Percentiles rank a stretch among this genome's conserved stretches.
Evolutionary conservation across 2,888 invertebrate species (phyloP).

Genomic region (Polyommatus icarus): DNA sequence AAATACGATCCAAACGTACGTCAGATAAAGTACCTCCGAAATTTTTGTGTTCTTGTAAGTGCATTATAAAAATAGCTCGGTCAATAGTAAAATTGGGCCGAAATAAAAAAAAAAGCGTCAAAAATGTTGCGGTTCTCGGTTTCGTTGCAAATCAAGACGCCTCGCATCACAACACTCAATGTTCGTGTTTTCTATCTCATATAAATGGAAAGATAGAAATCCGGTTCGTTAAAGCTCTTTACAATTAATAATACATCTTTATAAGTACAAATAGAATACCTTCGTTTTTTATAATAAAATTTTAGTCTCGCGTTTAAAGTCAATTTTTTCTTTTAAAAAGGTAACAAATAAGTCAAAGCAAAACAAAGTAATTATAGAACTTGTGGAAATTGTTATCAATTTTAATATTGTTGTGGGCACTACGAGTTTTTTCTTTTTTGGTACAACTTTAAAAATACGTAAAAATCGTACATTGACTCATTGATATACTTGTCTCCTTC

Average conservation of each 20-base stretch:
- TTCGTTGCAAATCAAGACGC: slow-evolving; percentile 40
- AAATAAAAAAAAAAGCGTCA: slow-evolving; percentile 44
- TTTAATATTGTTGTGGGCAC: background rate
- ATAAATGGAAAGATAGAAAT: background rate
- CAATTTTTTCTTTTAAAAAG: background rate
- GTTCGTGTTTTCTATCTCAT: background rate
- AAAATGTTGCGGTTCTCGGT: slow-evolving; percentile 44
- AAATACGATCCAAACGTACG: slow-evolving; percentile 19
- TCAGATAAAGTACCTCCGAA: slow-evolving; percentile 13
- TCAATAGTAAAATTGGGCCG: slow-evolving; percentile 41
- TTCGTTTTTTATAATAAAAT: background rate
- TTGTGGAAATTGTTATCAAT: background rate
- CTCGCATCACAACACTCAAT: background rate
- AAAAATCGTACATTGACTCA: background rate
- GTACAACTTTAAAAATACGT: background rate
- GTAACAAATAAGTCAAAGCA: background rate
- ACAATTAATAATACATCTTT: slow-evolving; percentile 13
- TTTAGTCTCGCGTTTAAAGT: slow-evolving; percentile 2
- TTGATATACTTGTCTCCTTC: background rate
- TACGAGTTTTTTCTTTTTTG: background rate
- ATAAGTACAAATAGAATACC: slow-evolving; percentile 17
- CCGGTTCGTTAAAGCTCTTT: slow-evolving; percentile 15
- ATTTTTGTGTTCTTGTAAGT: slow-evolving; percentile 25
- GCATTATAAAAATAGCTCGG: slow-evolving; percentile 29
- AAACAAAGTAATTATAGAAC: background rate